A percentile compares a stretch with the other conserved stretches of the same genome.
Conservation (phyloP, 2,113 vertebrate genomes). For the Tympanuchus pallidicinctus region DNA sequence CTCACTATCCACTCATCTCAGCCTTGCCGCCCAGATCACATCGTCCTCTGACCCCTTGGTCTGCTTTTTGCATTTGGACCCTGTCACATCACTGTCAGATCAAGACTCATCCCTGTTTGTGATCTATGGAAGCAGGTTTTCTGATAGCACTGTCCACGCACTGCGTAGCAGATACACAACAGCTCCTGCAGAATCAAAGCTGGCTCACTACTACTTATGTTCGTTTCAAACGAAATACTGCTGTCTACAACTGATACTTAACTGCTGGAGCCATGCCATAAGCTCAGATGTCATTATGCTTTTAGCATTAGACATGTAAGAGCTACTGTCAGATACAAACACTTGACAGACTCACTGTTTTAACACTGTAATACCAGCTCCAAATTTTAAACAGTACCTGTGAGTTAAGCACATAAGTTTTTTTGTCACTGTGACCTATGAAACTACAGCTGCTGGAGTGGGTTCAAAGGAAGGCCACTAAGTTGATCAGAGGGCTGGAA, state of each 20-base stretch:
- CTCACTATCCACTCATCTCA: not conserved
- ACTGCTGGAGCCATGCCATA: not conserved
- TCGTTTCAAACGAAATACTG: not conserved
- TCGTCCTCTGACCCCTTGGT: accelerated
- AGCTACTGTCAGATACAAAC: not conserved
- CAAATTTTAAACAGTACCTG: not conserved
- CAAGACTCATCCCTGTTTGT: not conserved
- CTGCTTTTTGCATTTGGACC: not conserved
- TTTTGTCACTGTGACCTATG: not conserved
- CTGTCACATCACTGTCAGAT: not conserved
- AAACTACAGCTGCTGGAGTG: not conserved
- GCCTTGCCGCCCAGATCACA: not conserved
- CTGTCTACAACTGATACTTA: accelerated
- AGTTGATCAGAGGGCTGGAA: not conserved
- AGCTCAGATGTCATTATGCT: not conserved
- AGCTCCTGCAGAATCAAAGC: not conserved
- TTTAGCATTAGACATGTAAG: not conserved
- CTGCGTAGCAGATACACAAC: not conserved
- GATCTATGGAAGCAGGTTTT: not conserved
- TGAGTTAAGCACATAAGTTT: not conserved
- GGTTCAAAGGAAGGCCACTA: not conserved
- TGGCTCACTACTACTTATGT: not conserved
- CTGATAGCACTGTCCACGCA: not conserved
- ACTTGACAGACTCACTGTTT: not conserved
- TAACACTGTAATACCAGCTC: not conserved